Evolutionary conservation across 1,140 invertebrate genomes (phyloP).

Genomic region (Dendroctonus valens): DNA sequence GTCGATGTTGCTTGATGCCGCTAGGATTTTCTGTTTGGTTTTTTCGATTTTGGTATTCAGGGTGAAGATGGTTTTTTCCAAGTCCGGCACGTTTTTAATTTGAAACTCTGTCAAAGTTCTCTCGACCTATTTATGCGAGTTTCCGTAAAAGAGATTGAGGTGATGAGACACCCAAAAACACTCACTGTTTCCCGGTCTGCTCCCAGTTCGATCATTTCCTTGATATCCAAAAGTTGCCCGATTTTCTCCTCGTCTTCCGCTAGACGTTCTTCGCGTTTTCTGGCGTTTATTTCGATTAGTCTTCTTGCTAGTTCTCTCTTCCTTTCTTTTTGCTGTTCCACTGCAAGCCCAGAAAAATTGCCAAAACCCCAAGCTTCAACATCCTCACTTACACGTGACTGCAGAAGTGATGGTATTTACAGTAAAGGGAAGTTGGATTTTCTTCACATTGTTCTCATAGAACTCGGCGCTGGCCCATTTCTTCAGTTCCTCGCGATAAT

Average conservation of each 20-base stretch:
- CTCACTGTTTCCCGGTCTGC: slow-evolving; percentile 60
- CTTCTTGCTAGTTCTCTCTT: slow-evolving; percentile 78
- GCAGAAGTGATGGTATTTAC: slow-evolving; percentile 56
- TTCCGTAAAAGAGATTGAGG: background rate
- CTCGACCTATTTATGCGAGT: slow-evolving; percentile 42
- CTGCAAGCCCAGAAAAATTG: slow-evolving; percentile 45
- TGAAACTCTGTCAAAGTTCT: slow-evolving; percentile 59
- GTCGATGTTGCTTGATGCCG: slow-evolving; percentile 62
- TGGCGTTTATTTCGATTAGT: slow-evolving; percentile 81
- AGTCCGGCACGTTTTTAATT: slow-evolving; percentile 59
- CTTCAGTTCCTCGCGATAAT: slow-evolving; percentile 77
- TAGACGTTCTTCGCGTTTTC: slow-evolving; percentile 80
- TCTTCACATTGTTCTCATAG: slow-evolving; percentile 80
- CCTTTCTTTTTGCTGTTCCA: slow-evolving; percentile 83
- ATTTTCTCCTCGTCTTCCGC: slow-evolving; percentile 86
- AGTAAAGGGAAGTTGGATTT: slow-evolving; percentile 81
- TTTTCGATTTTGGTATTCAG: slow-evolving; percentile 76
- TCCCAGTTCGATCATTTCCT: slow-evolving; percentile 72
- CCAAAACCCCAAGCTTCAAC: background rate
- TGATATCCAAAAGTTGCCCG: slow-evolving; percentile 71
- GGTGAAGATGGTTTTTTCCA: slow-evolving; percentile 73
- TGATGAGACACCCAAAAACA: slow-evolving; percentile 31
- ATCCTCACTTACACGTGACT: slow-evolving; percentile 51
- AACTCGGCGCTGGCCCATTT: slow-evolving; percentile 79
- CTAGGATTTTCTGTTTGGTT: slow-evolving; percentile 74